A percentile compares a stretch with the other conserved stretches of the same genome.
Conservation (phyloP, 2,113 vertebrate genomes). For the Mormyrus lacerda region DNA sequence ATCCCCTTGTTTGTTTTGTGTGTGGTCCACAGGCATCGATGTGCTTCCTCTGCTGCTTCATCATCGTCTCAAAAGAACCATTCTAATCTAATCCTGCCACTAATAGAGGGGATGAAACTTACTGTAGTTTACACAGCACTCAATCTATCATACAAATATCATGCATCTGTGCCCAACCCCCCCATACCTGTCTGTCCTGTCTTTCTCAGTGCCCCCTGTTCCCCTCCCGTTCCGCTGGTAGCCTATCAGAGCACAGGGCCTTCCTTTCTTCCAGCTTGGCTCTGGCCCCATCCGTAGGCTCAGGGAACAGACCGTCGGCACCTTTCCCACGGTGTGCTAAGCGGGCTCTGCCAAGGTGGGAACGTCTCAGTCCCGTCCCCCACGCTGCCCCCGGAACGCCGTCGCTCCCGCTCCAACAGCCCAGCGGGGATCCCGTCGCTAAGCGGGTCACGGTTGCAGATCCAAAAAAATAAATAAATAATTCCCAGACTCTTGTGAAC, state of each 20-base stretch:
- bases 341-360: conserved; percentile 47
- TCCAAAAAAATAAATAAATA: background rate
- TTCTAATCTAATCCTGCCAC: background rate
- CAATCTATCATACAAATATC: background rate
- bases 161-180: background rate
- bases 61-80: background rate
- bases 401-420: background rate
- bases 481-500: background rate
- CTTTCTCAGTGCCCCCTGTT: background rate
- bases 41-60: background rate
- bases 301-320: conserved; percentile 38
- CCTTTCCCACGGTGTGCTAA: conserved; percentile 50
- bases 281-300: background rate
- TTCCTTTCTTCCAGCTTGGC: background rate
- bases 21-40: background rate
- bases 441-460: background rate
- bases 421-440: background rate
- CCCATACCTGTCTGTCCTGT: background rate
- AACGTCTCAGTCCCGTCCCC: conserved; percentile 42
- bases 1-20: background rate
- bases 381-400: background rate
- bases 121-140: background rate
- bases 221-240: background rate
- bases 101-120: background rate
- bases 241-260: background rate